phyloP scores from a whole-genome alignment of 2,888 invertebrate genomes.

The Sphinx pinastri region DNA sequence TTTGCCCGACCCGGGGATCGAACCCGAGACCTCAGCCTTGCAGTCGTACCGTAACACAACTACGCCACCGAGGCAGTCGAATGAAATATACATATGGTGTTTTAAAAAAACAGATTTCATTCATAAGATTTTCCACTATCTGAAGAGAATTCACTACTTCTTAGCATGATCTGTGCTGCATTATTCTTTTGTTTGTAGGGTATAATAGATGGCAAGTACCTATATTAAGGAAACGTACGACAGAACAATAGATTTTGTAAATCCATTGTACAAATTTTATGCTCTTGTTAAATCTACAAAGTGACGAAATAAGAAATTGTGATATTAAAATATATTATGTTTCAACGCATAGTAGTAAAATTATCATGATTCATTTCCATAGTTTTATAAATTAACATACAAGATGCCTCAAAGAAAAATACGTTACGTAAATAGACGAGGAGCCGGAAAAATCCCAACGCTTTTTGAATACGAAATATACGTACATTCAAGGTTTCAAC shows the following conservation, averaged over 20 bases:
- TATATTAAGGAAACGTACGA: conserved; percentile 47
- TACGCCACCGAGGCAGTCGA: no score
- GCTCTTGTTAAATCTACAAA: conserved; percentile 11
- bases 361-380: not conserved
- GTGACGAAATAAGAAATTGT: not conserved
- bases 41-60: no score
- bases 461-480: conserved; percentile 45
- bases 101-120: not conserved
- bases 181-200: conserved; percentile 51
- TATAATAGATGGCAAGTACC: conserved; percentile 30
- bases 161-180: conserved; percentile 42
- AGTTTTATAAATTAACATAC: not conserved
- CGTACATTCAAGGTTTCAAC: conserved; percentile 39
- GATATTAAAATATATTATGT: not conserved
- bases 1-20: no score
- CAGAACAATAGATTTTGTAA: conserved; percentile 55
- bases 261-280: conserved; percentile 50
- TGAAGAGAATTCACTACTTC: conserved; percentile 27
- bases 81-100: no score
- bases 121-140: not conserved
- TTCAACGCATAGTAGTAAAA: not conserved
- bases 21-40: no score
- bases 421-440: not conserved
- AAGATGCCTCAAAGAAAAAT: not conserved
- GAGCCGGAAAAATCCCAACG: conserved; percentile 36